Evolutionary conservation across 2,113 vertebrate species (phyloP).

Genomic region (Hydrochoerus hydrochaeris): DNA sequence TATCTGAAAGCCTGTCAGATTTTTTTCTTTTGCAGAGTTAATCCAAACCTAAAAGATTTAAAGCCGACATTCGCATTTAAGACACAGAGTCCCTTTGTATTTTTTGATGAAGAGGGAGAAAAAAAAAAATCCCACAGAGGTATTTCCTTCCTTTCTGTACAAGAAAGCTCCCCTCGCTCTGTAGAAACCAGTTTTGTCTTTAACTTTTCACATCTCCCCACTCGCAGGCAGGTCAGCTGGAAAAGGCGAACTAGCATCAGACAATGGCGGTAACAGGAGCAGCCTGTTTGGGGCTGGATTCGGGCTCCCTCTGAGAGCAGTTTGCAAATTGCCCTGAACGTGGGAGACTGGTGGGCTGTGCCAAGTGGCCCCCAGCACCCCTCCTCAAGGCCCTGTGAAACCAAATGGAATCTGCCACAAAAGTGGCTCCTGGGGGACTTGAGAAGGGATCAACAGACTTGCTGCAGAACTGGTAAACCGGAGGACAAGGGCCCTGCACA

Average conservation of each 20-base stretch:
- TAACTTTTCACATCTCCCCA: conserved; percentile 91
- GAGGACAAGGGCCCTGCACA: conserved; percentile 67
- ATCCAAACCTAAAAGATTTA: conserved; percentile 93
- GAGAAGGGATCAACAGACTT: conserved; percentile 82
- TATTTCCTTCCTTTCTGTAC: conserved; percentile 92
- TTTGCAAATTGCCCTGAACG: conserved; percentile 87
- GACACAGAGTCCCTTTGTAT: conserved; percentile 92
- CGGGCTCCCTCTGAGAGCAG: conserved; percentile 81
- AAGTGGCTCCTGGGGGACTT: conserved; percentile 83
- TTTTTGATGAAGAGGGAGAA: conserved; percentile 86
- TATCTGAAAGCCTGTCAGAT: conserved; percentile 94
- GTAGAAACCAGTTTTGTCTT: conserved; percentile 90
- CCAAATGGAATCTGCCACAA: conserved; percentile 87
- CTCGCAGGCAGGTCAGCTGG: conserved; percentile 88
- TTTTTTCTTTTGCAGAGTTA: conserved; percentile 89
- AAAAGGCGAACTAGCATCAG: conserved; percentile 85
- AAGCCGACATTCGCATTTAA: conserved; percentile 90
- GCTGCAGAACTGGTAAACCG: conserved; percentile 77
- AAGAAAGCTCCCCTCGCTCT: conserved; percentile 86
- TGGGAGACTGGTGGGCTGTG: conserved; percentile 86
- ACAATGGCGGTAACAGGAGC: conserved; percentile 87
- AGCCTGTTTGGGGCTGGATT: conserved; percentile 85
- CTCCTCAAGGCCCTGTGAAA: conserved; percentile 83
- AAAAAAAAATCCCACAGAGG: conserved; percentile 90
- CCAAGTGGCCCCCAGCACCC: conserved; percentile 81